Evolutionary conservation across 2,888 invertebrate species (phyloP).

Genomic region (Napeogenes sylphis): DNA sequence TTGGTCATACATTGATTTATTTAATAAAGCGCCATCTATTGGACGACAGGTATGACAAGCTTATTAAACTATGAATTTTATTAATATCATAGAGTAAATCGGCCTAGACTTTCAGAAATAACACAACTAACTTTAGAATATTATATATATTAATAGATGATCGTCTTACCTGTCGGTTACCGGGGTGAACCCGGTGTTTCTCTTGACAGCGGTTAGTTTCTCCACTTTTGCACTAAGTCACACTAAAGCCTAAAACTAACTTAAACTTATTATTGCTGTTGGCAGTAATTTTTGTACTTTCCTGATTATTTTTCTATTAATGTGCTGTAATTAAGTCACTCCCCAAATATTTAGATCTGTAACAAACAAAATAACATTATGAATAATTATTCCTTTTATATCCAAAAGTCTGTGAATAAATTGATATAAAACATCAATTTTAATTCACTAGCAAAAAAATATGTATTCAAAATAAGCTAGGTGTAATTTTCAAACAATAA

Average conservation of each 20-base stretch:
- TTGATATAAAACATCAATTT: too few species aligned
- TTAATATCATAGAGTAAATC: too few species aligned
- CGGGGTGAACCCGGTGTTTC: constrained; percentile 62
- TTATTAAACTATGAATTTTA: too few species aligned
- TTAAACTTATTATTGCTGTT: constrained; percentile 36
- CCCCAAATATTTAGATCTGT: constrained; percentile 51
- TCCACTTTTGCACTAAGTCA: constrained; percentile 63
- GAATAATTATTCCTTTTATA: neutral
- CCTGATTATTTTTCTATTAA: constrained; percentile 16
- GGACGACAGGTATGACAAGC: too few species aligned
- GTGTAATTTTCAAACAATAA: constrained; percentile 4
- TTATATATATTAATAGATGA: neutral
- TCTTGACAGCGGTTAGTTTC: constrained; percentile 53
- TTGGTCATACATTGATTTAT: too few species aligned
- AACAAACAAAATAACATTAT: constrained; percentile 46
- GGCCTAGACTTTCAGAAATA: too few species aligned
- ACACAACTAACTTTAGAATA: too few species aligned
- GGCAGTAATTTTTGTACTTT: constrained; percentile 33
- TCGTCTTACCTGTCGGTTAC: constrained; percentile 62
- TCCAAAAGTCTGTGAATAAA: too few species aligned
- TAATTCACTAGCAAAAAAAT: neutral
- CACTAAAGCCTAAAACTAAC: constrained; percentile 36
- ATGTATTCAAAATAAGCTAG: neutral
- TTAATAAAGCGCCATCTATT: too few species aligned
- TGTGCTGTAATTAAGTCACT: constrained; percentile 14